These are phyloP conservation scores for Caenorhabditis sp. DNA, from an alignment of 2,888 invertebrate species.

Conservation along the genomic window DNA sequence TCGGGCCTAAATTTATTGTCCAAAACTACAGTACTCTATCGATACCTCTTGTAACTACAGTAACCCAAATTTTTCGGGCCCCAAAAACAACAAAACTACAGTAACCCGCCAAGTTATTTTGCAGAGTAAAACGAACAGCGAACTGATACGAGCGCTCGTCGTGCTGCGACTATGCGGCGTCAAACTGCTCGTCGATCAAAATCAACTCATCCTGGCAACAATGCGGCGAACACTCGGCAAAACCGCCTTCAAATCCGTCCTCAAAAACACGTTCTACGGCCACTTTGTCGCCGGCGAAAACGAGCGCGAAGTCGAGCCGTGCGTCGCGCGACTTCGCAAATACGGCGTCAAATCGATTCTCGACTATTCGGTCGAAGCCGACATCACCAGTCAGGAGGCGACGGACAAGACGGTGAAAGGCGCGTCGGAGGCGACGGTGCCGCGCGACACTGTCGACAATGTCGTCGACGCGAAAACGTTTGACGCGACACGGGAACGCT, in stretches of 20 bases:
- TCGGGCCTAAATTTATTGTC: too few species aligned
- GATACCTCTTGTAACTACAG: too few species aligned
- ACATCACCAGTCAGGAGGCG: constrained; percentile 87
- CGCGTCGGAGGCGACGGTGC: constrained; percentile 21
- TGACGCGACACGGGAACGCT: constrained; percentile 60
- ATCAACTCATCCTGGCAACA: constrained; percentile 56
- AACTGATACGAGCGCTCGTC: constrained; percentile 62
- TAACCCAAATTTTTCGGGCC: too few species aligned
- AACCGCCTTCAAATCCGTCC: constrained; percentile 71
- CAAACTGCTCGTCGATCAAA: constrained; percentile 63
- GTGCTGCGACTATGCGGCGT: constrained; percentile 64
- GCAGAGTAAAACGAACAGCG: constrained; percentile 68
- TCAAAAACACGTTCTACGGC: constrained; percentile 96
- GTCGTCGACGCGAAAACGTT: constrained; percentile 55
- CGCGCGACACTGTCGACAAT: constrained; percentile 49
- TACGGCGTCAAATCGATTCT: constrained; percentile 98
- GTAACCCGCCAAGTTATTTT: too few species aligned
- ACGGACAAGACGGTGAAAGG: constrained; percentile 77
- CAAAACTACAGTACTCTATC: too few species aligned
- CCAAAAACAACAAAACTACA: too few species aligned
- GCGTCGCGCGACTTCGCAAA: constrained; percentile 83
- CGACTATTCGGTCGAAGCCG: constrained; percentile 98
- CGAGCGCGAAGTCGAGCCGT: constrained; percentile 76
- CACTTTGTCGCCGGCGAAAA: constrained; percentile 97
- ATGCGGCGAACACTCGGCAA: constrained; percentile 52